phyloP scores from a whole-genome alignment of 2,113 vertebrate genomes.

The Campylorhamphus procurvoides region DNA sequence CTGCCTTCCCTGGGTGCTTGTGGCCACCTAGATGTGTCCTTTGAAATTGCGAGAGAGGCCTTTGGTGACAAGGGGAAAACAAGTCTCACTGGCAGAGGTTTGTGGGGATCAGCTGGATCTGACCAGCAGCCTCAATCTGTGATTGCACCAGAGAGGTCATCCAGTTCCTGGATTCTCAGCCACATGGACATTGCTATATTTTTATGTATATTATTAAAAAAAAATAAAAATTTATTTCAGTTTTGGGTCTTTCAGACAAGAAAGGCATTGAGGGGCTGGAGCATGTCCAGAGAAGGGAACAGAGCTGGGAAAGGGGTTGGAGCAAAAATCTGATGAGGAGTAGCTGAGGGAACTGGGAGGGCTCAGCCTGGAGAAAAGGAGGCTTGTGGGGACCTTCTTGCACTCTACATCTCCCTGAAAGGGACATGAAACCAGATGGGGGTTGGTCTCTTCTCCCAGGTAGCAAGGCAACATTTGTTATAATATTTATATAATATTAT shows the following conservation, averaged over 20 bases:
- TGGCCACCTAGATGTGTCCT: rapidly evolving
- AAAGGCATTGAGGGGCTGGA: not conserved
- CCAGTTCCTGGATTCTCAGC: not conserved
- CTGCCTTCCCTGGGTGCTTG: rapidly evolving
- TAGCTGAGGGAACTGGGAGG: not conserved
- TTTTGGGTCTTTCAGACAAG: not conserved
- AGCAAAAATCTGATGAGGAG: not conserved
- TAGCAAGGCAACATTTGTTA: not conserved
- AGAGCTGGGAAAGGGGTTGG: not conserved
- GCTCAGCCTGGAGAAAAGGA: not conserved
- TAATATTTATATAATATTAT: not conserved
- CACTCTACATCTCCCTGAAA: not conserved
- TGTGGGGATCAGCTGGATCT: not conserved
- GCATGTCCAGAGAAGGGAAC: not conserved
- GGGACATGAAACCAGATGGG: not conserved
- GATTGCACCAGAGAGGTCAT: not conserved
- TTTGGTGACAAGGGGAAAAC: not conserved
- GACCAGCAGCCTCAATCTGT: not conserved
- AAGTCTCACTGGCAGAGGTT: not conserved
- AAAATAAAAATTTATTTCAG: not conserved
- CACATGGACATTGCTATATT: no score
- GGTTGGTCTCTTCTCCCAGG: not conserved
- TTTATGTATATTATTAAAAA: no score
- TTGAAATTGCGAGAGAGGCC: rapidly evolving
- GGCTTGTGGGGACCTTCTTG: not conserved